Evolutionary conservation across 2,888 invertebrate species (phyloP), one percentile per base, ranked within the genome.

Genomic region (Ormia ochracea): DNA sequence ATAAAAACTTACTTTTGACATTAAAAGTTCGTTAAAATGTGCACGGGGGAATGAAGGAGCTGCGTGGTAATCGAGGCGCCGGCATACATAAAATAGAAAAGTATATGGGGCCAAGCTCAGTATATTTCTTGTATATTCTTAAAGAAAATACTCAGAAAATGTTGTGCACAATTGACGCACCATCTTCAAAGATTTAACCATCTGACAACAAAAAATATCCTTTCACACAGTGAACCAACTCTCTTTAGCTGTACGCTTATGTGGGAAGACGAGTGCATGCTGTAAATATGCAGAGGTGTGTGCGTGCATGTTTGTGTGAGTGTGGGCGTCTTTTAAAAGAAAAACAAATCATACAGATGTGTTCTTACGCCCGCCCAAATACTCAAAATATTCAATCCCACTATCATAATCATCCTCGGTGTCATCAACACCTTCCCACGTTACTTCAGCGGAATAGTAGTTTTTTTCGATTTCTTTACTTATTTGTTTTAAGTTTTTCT

Each of bases 1-100:
- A 54, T 28, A 68, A 68, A 75, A 61, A 58, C 31, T 50, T 54
- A 75, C 79, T 75, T 79, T 70, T 75, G 54, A 69, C 65, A 75
- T 79, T 75, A 73, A 75, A 50, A 66, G 43, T 70, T 52, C 28
- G 26, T 33, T 65, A 41, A 74, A 75, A 38, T 31, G 43, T 52
- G 17, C 68, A 48, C 28, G 10, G 9, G 63, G 69, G 70, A 70
- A 52, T 7, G 43, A 19, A n/a, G n/a, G n/a, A 43, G 43, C 41
- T 2, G 10, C 48, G 21, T 10, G 21, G 26, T 61, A 72, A 48
- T 56, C 33, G 36, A 70, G 48, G 19, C 58, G 6, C 43, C 12
- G 10, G 41, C 12, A 38, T 5, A 31, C 12, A 38, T 5, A 31
- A 45, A 36, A 48, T 4, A 21, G 0, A 5, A 38, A 52, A 21